Evolutionary conservation across 2,888 invertebrate species (phyloP), one percentile per base, ranked within the genome.

Genomic region (Pyrocoelia pectoralis): DNA sequence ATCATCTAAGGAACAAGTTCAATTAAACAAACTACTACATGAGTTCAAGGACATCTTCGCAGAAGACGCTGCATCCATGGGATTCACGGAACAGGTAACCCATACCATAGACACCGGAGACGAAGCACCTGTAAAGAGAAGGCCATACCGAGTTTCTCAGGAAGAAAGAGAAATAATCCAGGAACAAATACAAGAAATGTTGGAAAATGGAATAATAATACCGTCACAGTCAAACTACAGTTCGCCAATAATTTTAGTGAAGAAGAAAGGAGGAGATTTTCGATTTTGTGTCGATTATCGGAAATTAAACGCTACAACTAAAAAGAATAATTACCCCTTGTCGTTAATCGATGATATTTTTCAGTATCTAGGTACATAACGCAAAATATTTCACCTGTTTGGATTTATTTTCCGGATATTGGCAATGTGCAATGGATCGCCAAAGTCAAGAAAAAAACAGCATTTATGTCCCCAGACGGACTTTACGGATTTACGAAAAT

Each of bases 401-500:
- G 12, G 71, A 72, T 52, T 58, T 72, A 55, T 67, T 66, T 19
- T 65, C 63, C 18, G 69, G 71, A 4, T 73, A 70, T 56, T 71
- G 67, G 63, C 69, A 72, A 63, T 55, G 64, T n/a, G 40, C 49
- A 10, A 43, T 71, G 6, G 60, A 62, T 13, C 61, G 64, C 48
- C 13, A 43, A 5, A 56, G 56, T 19, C 67, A 68, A 38, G 54
- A 67, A 41, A n/a, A 66, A 68, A 24, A 72, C 72, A 17, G 69
- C 70, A 8, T 72, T 71, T 52, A 56, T 65, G 6, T 68, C 65
- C n/a, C 65, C 66, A 41, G 68, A 66, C 29, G 71, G 72, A 2
- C 60, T 67, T 41, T 72, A 62, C 28, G 64, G 68, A 55, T 74
- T 71, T 38, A 67, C 69, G 10, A 65, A 65, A 28, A 40, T 74